Evolutionary conservation across 2,888 invertebrate species (phyloP), one percentile per base, ranked within the genome.

Genomic region (Argyresthia albistria): DNA sequence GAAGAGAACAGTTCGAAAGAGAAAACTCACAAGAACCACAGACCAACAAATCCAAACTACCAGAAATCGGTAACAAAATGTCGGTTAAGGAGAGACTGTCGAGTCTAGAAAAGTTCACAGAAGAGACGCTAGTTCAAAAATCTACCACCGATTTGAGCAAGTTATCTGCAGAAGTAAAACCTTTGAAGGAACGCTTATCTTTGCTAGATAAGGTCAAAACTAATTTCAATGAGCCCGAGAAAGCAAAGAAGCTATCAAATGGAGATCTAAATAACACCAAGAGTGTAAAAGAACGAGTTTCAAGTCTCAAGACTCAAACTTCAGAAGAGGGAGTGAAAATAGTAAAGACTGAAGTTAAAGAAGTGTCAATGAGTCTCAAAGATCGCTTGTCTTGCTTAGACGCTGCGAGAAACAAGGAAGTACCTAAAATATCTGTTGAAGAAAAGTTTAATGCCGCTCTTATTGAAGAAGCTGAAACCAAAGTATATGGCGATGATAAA

Each of bases 1-100:
- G 95, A 61, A 91, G 95, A 63, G 95, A 95, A 74, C 90, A 96
- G 56, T 96, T 96, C 65, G 95, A 96, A 74, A 90, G 91, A 61
- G 92, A 91, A 62, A 89, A 88, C 61, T 88, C 88, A 39, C 86
- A 81, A 59, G 89, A 90, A 66, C 69, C 79, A 55, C 83, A 80
- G 63, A 71, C 70, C 51, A 89, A 78, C 59, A 83, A 89, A 66
- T 78, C 90, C 57, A 90, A 90, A 63, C 63, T 84, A 61, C 89
- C 91, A 72, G 92, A 93, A 64, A 90, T 93, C 58, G 80, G 87
- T 25, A 91, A 90, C 60, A 88, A 91, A 58, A 91, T 90, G 73
- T 92, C 92, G 52, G 92, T 93, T 55, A 93, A 93, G 69, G 93
- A 93, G 69, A 89, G 93, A 62, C 76, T 93, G 55, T 91, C 91